Evolutionary conservation across 2,113 vertebrate species (phyloP).

Genomic region (Crotalus tigris): DNA sequence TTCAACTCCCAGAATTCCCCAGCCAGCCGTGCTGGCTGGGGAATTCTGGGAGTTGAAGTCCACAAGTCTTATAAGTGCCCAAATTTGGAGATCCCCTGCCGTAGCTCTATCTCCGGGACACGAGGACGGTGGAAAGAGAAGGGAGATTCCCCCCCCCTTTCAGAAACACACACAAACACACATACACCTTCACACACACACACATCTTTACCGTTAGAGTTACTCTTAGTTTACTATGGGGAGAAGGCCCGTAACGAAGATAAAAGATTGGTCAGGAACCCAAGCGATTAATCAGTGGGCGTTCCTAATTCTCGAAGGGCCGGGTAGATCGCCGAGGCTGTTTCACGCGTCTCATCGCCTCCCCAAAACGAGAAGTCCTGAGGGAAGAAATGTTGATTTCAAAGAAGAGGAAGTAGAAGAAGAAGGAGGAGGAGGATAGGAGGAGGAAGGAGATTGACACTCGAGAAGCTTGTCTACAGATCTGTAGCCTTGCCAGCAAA

Average conservation of each 20-base stretch:
- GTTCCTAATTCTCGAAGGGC: background rate
- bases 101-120: too few species aligned
- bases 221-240: background rate
- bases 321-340: background rate
- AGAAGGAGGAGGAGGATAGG: too few species aligned
- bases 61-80: background rate
- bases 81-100: background rate
- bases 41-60: background rate
- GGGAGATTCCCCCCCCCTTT: background rate
- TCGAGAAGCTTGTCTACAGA: constrained; percentile 7
- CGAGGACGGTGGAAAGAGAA: background rate
- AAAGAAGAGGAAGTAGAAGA: background rate
- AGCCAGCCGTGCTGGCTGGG: background rate
- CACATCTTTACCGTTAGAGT: background rate
- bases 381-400: background rate
- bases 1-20: background rate
- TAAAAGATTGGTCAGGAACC: background rate
- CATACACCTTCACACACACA: background rate
- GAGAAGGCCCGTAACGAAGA: background rate
- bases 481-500: constrained; percentile 32
- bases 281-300: rapidly evolving
- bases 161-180: background rate
- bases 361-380: constrained; percentile 48
- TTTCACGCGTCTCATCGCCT: background rate
- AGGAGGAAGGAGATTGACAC: background rate